phyloP scores from a whole-genome alignment of 2,888 invertebrate species.

The Mesopsocus fuscifrons region DNA sequence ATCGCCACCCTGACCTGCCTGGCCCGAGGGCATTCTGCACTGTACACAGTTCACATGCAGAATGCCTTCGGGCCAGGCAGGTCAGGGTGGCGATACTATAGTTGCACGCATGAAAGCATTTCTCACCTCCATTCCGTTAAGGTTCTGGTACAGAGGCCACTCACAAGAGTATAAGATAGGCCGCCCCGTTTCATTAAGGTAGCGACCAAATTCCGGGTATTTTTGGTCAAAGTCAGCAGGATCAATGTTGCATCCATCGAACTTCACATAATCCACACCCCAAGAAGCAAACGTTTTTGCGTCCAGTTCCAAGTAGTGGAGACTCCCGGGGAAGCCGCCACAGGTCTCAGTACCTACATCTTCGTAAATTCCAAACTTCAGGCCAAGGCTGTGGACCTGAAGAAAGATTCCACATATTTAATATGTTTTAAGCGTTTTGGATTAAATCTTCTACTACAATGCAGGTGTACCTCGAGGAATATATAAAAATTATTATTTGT shows the following conservation, averaged over 20 bases:
- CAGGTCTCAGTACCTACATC: conserved; percentile 64
- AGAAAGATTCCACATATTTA: conserved; percentile 4
- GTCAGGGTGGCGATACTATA: no score
- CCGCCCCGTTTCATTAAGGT: conserved; percentile 52
- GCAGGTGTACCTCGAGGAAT: no score
- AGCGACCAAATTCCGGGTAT: conserved; percentile 47
- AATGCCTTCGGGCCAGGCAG: no score
- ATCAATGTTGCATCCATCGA: conserved; percentile 60
- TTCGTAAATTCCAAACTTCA: conserved; percentile 66
- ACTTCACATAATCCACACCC: conserved; percentile 63
- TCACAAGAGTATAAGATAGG: conserved; percentile 67
- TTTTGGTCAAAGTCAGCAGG: conserved; percentile 40
- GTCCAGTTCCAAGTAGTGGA: conserved; percentile 42
- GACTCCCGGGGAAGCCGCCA: conserved; percentile 57
- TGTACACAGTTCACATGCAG: no score
- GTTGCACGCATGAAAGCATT: no score
- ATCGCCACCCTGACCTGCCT: no score
- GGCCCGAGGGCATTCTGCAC: no score
- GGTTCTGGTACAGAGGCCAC: conserved; percentile 67
- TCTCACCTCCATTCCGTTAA: no score
- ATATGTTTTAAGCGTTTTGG: no score
- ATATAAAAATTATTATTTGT: no score
- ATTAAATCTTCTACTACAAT: no score
- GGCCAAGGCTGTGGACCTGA: conserved; percentile 50
- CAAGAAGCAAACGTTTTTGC: conserved; percentile 58